Conservation (phyloP, 2,113 vertebrate genomes). For the Camarhynchus parvulus region DNA sequence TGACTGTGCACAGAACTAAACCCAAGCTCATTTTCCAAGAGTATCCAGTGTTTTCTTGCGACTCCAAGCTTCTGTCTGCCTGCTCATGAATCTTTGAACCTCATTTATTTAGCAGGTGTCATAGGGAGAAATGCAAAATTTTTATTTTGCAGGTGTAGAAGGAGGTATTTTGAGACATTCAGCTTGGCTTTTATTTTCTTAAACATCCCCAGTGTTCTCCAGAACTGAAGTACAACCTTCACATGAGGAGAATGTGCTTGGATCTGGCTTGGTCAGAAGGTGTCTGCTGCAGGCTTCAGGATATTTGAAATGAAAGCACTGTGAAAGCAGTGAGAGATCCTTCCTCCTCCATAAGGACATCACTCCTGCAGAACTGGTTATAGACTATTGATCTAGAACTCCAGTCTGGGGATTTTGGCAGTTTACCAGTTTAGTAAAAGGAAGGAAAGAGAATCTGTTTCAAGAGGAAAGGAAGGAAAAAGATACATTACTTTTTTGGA, state of each 20-base stretch:
- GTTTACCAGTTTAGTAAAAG: background rate
- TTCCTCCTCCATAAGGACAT: background rate
- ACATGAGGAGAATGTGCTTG: background rate
- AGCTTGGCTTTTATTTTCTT: background rate
- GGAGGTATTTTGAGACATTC: background rate
- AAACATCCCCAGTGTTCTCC: background rate
- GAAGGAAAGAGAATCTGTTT: background rate
- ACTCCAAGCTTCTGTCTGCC: background rate
- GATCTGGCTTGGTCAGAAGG: background rate
- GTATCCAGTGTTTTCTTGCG: background rate
- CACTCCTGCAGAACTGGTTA: background rate
- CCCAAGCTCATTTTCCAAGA: background rate
- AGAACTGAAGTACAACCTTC: background rate
- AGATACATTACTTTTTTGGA: background rate
- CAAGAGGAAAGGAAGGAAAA: background rate
- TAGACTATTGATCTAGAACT: background rate
- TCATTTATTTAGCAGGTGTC: background rate
- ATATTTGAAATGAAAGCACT: background rate
- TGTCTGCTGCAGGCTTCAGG: background rate
- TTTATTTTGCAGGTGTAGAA: background rate
- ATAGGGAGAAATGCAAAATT: background rate
- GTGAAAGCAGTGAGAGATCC: background rate
- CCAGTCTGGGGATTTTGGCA: background rate
- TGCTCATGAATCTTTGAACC: background rate
- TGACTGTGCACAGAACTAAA: background rate